Evolutionary conservation across 2,888 invertebrate genomes (phyloP), one percentile per base, ranked within the genome.

Genomic region (Myopa testacea): DNA sequence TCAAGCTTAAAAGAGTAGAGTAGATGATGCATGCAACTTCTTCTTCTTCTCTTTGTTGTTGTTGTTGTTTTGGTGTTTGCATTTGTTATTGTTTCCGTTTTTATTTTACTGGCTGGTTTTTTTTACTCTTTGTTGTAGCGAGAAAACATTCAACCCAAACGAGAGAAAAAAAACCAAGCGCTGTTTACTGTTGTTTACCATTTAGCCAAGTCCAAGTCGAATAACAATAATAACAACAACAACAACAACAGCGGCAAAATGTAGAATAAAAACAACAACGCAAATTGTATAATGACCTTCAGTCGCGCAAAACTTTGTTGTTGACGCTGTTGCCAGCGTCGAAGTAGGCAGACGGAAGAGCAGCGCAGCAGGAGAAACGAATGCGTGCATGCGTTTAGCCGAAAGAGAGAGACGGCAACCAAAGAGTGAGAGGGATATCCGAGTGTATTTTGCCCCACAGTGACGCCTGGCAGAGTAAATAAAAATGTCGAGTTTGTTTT

Each of bases 271-370:
- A 26, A 26, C 26, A 26, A 26, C 77, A 82, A 81, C 80, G 78
- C 81, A 78, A 83, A 81, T 80, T 81, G 83, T 82, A 81, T 85
- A 85, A 85, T 86, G 85, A 85, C 85, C 85, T 85, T 85, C 85
- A 85, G 85, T 80, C 81, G 80, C 80, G 77, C 34, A 74, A 34
- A 55, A 74, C 86, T 85, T 76, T 79, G 80, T 77, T 81, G 82
- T 79, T 40, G 14, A 34, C 79, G 78, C 63, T 78, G 79, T 79
- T 74, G 79, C 62, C 78, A 78, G 75, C 67, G 45, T 74, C 55
- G 65, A 68, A 70, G 79, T 63, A 79, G 76, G 78, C 78, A 75
- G 58, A n/a, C 52, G 72, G 40, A 55, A 69, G 55, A 40, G 16
- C 65, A 37, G 34, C 65, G 34, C 67, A 58, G 40, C 65, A 26